These are phyloP conservation scores for Erpobdella octoculata DNA, from an alignment of 2,888 invertebrate genomes.

Conservation along the genomic window DNA sequence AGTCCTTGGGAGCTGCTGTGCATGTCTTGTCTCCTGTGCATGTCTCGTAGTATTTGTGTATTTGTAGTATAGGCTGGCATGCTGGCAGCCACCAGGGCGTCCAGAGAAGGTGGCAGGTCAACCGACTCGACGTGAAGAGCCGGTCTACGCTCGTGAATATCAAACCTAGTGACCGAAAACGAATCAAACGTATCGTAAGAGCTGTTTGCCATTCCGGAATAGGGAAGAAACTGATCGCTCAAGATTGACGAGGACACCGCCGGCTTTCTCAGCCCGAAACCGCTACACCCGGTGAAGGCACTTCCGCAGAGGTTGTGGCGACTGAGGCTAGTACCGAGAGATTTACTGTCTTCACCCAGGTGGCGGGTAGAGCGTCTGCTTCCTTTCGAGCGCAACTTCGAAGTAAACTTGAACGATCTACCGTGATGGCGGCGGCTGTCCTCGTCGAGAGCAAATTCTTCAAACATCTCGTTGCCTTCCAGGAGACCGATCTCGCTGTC, in stretches of 20 bases:
- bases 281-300: constrained; percentile 16
- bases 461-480: constrained; percentile 7
- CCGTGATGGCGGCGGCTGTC: not conserved
- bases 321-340: not conserved
- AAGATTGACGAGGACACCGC: not conserved
- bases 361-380: not conserved
- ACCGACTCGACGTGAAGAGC: constrained; percentile 25
- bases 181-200: constrained; percentile 19
- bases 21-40: not conserved
- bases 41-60: not conserved
- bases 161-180: constrained; percentile 21
- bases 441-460: not conserved
- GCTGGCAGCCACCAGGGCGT: constrained; percentile 17
- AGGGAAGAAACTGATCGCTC: not conserved
- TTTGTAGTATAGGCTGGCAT: constrained; percentile 27
- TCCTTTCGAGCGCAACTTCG: not conserved
- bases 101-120: constrained; percentile 18
- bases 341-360: not conserved
- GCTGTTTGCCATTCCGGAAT: constrained; percentile 8
- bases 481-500: constrained; percentile 24
- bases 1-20: not conserved
- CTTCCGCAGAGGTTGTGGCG: constrained; percentile 5
- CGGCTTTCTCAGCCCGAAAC: not conserved
- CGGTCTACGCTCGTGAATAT: constrained; percentile 21
- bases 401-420: not conserved